These are phyloP conservation scores for Craterocephalus amniculus DNA, from an alignment of 2,797 vertebrate genomes.

Conservation along the genomic window DNA sequence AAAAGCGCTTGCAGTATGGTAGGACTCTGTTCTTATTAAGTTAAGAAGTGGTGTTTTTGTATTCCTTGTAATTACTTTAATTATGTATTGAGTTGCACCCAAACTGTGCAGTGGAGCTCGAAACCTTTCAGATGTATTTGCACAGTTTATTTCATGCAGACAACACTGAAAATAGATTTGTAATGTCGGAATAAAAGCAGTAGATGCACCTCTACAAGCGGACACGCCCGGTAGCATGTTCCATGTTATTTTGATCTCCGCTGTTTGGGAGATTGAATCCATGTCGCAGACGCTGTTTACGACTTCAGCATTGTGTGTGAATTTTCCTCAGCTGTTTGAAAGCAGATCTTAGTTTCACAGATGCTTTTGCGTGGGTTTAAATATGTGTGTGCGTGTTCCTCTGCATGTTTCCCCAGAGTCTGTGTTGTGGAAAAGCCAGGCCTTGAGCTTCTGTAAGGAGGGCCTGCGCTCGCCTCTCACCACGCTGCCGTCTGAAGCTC, in stretches of 20 bases:
- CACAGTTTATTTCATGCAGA: not conserved
- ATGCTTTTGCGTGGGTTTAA: constrained; percentile 18
- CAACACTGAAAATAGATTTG: not conserved
- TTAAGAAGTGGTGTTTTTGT: not conserved
- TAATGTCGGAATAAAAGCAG: not conserved
- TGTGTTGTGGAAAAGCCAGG: constrained; percentile 88
- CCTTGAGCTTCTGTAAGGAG: constrained; percentile 91
- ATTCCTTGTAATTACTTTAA: not conserved
- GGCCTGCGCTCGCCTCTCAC: constrained; percentile 83
- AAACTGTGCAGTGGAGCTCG: not conserved
- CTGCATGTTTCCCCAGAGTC: constrained; percentile 81
- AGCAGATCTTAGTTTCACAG: constrained; percentile 54
- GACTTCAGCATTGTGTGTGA: constrained; percentile 36
- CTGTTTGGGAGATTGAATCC: constrained; percentile 49
- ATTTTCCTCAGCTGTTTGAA: constrained; percentile 70
- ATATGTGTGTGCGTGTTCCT: constrained; percentile 6
- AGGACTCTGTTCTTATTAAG: not conserved
- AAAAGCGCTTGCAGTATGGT: not conserved
- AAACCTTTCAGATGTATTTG: not conserved
- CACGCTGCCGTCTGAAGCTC: constrained; percentile 79
- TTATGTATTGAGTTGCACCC: not conserved
- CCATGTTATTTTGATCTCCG: constrained; percentile 56
- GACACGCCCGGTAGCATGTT: constrained; percentile 21
- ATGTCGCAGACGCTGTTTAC: constrained; percentile 71
- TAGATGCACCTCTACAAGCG: constrained; percentile 7